Evolutionary conservation across 2,888 invertebrate genomes (phyloP).

Genomic region (Conus canariensis): DNA sequence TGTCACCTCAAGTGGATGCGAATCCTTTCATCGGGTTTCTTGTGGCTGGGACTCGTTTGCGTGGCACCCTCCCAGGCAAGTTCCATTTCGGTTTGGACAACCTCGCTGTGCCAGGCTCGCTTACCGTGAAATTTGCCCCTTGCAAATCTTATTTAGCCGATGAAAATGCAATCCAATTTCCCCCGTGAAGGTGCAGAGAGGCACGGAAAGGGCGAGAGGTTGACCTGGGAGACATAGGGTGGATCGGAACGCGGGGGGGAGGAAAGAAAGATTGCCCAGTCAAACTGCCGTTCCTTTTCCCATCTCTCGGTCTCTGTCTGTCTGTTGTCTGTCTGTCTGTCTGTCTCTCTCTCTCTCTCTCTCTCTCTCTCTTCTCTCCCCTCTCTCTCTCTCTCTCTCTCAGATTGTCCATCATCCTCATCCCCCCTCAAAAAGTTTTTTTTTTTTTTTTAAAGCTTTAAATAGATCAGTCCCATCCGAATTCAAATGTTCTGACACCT

Average conservation of each 20-base stretch:
- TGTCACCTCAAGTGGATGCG: background rate
- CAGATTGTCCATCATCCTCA: too few species aligned
- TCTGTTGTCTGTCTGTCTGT: background rate
- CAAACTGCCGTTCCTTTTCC: background rate
- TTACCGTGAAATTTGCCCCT: constrained; percentile 27
- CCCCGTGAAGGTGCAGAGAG: constrained; percentile 3
- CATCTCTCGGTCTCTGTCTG: background rate
- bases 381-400: too few species aligned
- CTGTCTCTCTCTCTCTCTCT: background rate
- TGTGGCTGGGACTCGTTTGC: background rate
- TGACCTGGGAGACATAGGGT: too few species aligned
- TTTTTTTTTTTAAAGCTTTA: too few species aligned
- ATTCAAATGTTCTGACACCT: too few species aligned
- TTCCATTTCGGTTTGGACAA: constrained; percentile 19
- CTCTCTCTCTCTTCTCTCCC: too few species aligned
- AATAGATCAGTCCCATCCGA: too few species aligned
- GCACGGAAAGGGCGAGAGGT: background rate
- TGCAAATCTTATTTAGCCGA: constrained; percentile 18
- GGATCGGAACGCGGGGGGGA: background rate
- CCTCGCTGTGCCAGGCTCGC: background rate
- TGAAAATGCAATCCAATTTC: constrained; percentile 23
- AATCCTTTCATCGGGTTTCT: background rate
- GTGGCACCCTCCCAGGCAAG: constrained; percentile 13
- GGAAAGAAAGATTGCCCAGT: background rate
- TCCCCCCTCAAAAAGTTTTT: too few species aligned